These are phyloP conservation scores for Timandra comae DNA, from an alignment of 2,888 invertebrate genomes.

Conservation along the genomic window DNA sequence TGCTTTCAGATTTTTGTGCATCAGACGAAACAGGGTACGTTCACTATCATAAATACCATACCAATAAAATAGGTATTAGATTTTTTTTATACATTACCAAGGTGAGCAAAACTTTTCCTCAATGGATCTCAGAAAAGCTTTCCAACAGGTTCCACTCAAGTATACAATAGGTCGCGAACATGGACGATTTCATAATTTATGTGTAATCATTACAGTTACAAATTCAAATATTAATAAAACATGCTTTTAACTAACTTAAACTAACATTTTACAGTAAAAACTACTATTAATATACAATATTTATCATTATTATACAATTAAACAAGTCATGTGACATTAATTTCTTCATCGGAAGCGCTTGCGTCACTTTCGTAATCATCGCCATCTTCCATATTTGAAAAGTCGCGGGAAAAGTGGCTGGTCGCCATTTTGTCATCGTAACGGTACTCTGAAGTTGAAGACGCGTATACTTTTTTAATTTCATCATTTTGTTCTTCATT, in stretches of 20 bases:
- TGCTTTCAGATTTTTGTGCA: no score
- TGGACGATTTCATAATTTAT: no score
- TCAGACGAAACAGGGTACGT: no score
- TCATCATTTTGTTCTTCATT: conserved; percentile 48
- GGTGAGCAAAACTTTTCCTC: no score
- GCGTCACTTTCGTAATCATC: conserved; percentile 71
- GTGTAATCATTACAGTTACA: neutral
- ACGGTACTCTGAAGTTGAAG: conserved; percentile 49
- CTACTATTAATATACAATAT: conserved; percentile 5
- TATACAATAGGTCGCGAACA: no score
- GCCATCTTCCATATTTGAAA: conserved; percentile 55
- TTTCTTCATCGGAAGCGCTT: conserved; percentile 88
- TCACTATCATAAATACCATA: no score
- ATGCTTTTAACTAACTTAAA: neutral
- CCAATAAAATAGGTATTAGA: no score
- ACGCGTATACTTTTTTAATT: conserved; percentile 49
- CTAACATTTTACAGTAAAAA: neutral
- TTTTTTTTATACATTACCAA: no score
- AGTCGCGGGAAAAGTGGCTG: conserved; percentile 46
- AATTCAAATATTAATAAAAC: neutral
- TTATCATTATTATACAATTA: conserved; percentile 20
- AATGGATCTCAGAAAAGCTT: no score
- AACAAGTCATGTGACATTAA: conserved; percentile 90
- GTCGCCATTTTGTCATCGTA: conserved; percentile 62
- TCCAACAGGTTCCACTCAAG: no score